phyloP scores from a whole-genome alignment of 2,113 vertebrate genomes.

The Oncorhynchus gorbuscha region DNA sequence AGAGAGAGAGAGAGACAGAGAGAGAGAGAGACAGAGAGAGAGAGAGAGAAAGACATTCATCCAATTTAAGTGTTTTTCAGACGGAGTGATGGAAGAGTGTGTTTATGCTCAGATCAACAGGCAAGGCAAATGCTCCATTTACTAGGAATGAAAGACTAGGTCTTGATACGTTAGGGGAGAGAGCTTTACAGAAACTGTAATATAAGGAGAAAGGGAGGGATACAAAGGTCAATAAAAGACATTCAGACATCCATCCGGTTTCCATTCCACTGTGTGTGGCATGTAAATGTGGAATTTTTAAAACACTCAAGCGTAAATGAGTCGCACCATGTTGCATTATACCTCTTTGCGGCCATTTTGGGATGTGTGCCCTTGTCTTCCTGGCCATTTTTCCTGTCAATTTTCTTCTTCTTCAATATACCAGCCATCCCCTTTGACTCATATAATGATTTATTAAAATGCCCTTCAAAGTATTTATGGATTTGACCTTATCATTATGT shows the following conservation, averaged over 20 bases:
- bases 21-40: no score
- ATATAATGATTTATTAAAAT: slow-evolving; percentile 14
- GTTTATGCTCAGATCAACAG: slow-evolving; percentile 3
- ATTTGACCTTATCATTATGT: slow-evolving; percentile 18
- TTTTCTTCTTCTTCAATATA: neutral
- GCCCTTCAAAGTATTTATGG: neutral
- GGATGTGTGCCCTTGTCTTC: slow-evolving; percentile 4
- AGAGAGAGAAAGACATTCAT: no score
- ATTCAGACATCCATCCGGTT: neutral
- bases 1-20: no score
- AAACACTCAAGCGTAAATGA: neutral
- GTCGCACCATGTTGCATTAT: slow-evolving; percentile 8
- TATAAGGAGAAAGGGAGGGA: neutral
- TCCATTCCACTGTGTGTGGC: neutral
- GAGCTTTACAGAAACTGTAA: neutral
- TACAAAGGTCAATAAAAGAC: neutral
- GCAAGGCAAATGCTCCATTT: neutral
- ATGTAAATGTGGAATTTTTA: neutral
- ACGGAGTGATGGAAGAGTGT: neutral
- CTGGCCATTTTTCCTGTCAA: neutral
- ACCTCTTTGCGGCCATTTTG: slow-evolving; percentile 1
- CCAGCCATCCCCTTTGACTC: neutral
- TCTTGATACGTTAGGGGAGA: neutral
- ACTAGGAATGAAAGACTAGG: neutral
- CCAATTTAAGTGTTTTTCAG: neutral